These are phyloP conservation scores for Enchytraeus crypticus DNA, from an alignment of 2,888 invertebrate genomes.

Conservation along the genomic window DNA sequence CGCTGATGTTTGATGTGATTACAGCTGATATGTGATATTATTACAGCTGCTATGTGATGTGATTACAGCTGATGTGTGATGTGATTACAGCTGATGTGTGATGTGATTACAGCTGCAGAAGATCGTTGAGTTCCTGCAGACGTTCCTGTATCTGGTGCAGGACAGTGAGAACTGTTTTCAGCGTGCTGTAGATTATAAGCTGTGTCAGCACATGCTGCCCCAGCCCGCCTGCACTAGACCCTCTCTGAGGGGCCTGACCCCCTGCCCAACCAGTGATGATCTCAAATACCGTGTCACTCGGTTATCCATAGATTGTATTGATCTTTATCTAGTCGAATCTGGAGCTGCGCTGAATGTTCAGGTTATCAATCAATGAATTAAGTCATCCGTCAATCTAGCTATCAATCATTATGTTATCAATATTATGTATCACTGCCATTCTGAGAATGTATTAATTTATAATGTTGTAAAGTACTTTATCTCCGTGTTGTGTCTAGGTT, in stretches of 20 bases:
- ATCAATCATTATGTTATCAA: neutral
- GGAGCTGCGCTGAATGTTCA: constrained; percentile 78
- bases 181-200: constrained; percentile 62
- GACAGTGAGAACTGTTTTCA: constrained; percentile 83
- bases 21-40: no score
- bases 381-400: no score
- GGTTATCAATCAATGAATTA: no score
- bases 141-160: constrained; percentile 71
- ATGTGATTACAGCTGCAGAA: constrained; percentile 64
- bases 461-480: no score
- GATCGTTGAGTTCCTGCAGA: constrained; percentile 71
- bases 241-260: constrained; percentile 52
- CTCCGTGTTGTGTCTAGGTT: no score
- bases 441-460: no score
- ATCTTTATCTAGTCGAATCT: constrained; percentile 80
- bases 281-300: constrained; percentile 90
- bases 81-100: no score
- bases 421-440: neutral
- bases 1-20: no score
- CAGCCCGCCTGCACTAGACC: constrained; percentile 57
- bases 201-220: constrained; percentile 52
- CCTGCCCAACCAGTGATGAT: constrained; percentile 71
- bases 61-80: no score
- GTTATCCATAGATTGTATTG: constrained; percentile 53
- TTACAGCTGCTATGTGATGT: no score